A percentile compares a stretch with the other conserved stretches of the same genome.
Conservation (phyloP, 2,113 vertebrate species). For the Sorex fumeus region DNA sequence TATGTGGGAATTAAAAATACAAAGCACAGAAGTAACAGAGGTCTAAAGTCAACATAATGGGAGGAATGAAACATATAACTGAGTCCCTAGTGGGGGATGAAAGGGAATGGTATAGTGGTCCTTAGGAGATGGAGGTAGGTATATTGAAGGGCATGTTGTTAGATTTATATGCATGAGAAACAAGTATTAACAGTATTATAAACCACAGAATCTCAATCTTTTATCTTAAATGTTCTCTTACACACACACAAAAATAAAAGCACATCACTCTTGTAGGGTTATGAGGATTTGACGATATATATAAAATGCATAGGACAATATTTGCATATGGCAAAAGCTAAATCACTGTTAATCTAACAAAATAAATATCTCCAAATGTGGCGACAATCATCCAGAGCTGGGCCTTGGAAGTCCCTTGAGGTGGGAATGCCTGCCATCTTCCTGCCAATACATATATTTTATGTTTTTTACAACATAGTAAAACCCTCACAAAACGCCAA, state of each 20-base stretch:
- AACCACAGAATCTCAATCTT: too few species aligned
- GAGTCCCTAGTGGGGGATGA: too few species aligned
- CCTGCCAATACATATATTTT: background rate
- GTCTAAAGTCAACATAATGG: too few species aligned
- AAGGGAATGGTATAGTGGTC: too few species aligned
- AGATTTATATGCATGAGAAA: too few species aligned
- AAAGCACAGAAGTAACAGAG: too few species aligned
- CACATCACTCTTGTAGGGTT: background rate
- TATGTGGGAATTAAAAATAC: too few species aligned
- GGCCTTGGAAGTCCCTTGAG: background rate
- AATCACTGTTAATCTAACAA: background rate
- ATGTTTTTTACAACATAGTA: background rate
- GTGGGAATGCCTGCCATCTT: background rate
- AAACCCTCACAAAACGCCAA: background rate
- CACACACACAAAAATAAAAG: background rate
- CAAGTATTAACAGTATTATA: too few species aligned
- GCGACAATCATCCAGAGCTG: background rate
- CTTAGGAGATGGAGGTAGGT: too few species aligned
- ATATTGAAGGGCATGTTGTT: too few species aligned
- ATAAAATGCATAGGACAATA: background rate
- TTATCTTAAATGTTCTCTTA: too few species aligned
- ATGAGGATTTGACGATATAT: conserved; percentile 9
- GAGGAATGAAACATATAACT: too few species aligned
- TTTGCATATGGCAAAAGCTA: background rate
- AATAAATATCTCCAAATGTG: background rate